A percentile compares a stretch with the other conserved stretches of the same genome.
Evolutionary conservation across 2,113 vertebrate genomes (phyloP).

Genomic region (Seriola dumerili): DNA sequence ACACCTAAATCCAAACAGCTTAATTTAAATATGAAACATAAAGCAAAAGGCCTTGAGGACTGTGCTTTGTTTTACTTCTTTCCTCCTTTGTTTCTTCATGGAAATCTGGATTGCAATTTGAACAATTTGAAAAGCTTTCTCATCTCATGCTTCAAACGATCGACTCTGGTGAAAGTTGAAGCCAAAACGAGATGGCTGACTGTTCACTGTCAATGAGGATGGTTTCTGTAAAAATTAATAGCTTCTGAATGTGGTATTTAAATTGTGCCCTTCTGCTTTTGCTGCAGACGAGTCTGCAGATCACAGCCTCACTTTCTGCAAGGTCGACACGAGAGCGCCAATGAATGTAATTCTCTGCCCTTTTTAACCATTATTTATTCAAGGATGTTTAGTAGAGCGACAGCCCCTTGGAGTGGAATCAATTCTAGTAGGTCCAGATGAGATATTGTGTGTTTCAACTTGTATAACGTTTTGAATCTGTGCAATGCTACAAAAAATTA

Average conservation of each 20-base stretch:
- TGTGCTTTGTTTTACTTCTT: background rate
- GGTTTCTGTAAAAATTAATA: conserved; percentile 11
- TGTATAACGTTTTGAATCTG: background rate
- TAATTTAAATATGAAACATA: background rate
- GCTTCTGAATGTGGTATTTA: conserved; percentile 17
- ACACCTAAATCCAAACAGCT: background rate
- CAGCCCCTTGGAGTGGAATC: background rate
- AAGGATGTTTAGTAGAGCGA: background rate
- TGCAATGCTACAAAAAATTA: background rate
- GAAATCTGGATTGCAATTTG: background rate
- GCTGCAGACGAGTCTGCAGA: background rate
- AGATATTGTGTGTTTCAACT: background rate
- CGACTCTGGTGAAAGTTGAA: background rate
- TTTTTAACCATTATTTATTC: background rate
- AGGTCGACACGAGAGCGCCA: conserved; percentile 1
- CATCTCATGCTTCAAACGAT: conserved; percentile 4
- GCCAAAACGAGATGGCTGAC: conserved; percentile 22
- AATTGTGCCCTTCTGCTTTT: conserved; percentile 3
- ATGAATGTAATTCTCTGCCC: background rate
- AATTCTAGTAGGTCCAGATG: background rate
- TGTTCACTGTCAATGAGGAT: conserved; percentile 1
- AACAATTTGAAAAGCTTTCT: background rate
- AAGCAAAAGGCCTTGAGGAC: background rate
- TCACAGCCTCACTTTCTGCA: conserved; percentile 20
- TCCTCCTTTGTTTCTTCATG: background rate